phyloP scores from a whole-genome alignment of 1,140 invertebrate genomes.

The Anastrepha obliqua region DNA sequence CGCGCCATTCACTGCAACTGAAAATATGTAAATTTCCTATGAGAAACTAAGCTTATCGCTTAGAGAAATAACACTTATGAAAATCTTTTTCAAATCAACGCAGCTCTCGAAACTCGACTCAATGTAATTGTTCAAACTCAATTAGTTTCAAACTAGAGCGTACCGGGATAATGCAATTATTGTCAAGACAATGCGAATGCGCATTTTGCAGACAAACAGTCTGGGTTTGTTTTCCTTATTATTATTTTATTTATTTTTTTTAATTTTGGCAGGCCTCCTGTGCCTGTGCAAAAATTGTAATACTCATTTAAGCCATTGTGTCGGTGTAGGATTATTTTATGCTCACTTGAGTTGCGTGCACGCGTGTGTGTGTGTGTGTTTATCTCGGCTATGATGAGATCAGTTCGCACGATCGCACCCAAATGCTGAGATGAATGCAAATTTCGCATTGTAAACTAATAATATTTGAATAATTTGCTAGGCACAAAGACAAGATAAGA shows the following conservation, averaged over 20 bases:
- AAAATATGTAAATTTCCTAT: background rate
- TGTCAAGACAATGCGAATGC: background rate
- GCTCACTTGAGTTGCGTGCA: constrained; percentile 19
- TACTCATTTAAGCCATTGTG: constrained; percentile 18
- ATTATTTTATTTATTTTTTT: background rate
- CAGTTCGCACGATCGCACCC: constrained; percentile 46
- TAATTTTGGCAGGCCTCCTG: background rate
- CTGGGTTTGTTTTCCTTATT: background rate
- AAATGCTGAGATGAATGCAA: constrained; percentile 39
- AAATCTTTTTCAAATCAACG: background rate
- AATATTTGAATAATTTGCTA: constrained; percentile 47
- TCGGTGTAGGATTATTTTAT: background rate
- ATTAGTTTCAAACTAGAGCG: background rate
- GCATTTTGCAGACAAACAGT: constrained; percentile 24
- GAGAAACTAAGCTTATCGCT: background rate
- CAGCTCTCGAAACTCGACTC: background rate
- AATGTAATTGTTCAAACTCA: constrained; percentile 29
- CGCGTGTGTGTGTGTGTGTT: background rate
- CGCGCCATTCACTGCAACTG: background rate
- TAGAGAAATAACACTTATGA: background rate
- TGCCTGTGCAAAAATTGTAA: background rate
- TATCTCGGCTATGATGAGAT: background rate
- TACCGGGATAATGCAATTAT: background rate
- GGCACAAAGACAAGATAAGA: background rate
- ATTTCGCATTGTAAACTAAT: constrained; percentile 37